Conservation (phyloP, 2,113 vertebrate genomes). For the Vidua chalybeata region DNA sequence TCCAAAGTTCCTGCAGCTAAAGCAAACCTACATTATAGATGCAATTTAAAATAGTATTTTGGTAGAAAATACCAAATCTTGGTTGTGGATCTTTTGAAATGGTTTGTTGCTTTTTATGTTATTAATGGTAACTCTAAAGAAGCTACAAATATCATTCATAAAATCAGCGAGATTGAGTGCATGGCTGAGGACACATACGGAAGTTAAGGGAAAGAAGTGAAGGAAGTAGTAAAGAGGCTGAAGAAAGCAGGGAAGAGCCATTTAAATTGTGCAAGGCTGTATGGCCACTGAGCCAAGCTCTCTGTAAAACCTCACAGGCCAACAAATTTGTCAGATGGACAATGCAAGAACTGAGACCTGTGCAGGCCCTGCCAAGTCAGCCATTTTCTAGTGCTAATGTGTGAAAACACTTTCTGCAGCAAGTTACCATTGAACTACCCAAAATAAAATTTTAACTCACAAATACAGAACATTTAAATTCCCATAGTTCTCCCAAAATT, state of each 20-base stretch:
- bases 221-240: not conserved
- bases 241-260: not conserved
- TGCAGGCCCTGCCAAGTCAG: not conserved
- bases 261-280: not conserved
- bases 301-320: not conserved
- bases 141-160: not conserved
- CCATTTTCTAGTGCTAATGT: not conserved
- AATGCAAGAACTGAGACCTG: not conserved
- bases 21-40: not conserved
- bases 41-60: not conserved
- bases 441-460: not conserved
- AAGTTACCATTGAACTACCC: not conserved
- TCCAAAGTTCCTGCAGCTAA: not conserved
- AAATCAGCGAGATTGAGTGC: not conserved
- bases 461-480: not conserved
- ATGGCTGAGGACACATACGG: not conserved
- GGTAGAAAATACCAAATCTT: not conserved
- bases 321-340: not conserved
- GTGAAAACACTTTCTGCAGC: not conserved
- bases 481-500: not conserved
- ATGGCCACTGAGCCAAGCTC: not conserved
- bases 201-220: not conserved
- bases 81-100: not conserved
- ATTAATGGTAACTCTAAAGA: not conserved
- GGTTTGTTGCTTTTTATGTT: not conserved